Base-by-base conservation (phyloP, 2,113 vertebrate genomes). In the Otus sunia region DNA sequence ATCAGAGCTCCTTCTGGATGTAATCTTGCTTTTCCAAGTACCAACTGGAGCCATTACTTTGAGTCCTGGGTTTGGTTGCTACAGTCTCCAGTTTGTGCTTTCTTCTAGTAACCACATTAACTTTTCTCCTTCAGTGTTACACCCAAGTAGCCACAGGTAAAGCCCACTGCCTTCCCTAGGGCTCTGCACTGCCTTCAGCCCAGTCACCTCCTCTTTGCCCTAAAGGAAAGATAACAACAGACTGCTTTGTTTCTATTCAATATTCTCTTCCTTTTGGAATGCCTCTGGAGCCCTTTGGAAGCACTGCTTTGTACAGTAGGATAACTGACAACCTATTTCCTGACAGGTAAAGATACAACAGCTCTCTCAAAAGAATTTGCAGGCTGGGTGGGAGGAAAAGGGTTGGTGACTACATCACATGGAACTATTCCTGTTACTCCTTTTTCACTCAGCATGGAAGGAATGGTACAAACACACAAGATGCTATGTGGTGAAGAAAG, bases 341-440 rank as follows among this genome's bases (percentile, higher is more conserved):
- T 41, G 41, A 36, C 78, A 60, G 43, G 29, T 39, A 10, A 58
- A 64, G 34, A 45, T 27, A 36, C 23, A 64, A 45, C 6, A 55
- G 22, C 30, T 37, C 66, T 39, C 59, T 30, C 30, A 16, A 20
- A 68, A 67, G 32, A 66, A 49, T 34, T 22, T 55, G 17, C 49
- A 50, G 53, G 29, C 58, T 62, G 53, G 32, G 13, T 47, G 21
- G 21, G 34, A 60, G 36, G 36, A 56, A 53, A 55, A 39, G 41
- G 6, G 19, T 59, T 0, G 0, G 27, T 64, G 58, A 86, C n/a
- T 49, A 9, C 23, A 13, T 37, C 18, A 45, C 27, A 26, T 5
- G 14, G 39, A 88, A 68, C 25, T 50, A 12, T 15, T 55, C 63
- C 47, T 36, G 27, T 26, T 27, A 55, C 8, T 63, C 25, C 30